A percentile compares a stretch with the other conserved stretches of the same genome.
Evolutionary conservation across 2,888 invertebrate genomes (phyloP).

Genomic region (Dryocosmus kuriphilus): DNA sequence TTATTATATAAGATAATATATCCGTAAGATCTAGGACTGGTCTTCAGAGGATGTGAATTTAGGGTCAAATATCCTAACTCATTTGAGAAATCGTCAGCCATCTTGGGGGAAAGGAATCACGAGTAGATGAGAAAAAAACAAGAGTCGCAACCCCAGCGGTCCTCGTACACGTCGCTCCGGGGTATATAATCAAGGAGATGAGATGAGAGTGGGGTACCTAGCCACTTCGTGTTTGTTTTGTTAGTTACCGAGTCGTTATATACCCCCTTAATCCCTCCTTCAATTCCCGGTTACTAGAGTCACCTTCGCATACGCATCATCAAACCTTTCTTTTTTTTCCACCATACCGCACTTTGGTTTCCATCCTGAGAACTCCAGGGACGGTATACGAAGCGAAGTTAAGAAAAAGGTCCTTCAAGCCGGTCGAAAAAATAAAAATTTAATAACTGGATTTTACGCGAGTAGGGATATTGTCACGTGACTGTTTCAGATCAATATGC

Average conservation of each 20-base stretch:
- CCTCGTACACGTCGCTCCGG: slow-evolving; percentile 65
- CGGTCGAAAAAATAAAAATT: no score
- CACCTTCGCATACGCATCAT: slow-evolving; percentile 45
- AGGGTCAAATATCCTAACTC: slow-evolving; percentile 9
- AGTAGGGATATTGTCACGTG: neutral
- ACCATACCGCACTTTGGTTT: slow-evolving; percentile 46
- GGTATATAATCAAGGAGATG: slow-evolving; percentile 74
- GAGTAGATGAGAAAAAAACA: slow-evolving; percentile 42
- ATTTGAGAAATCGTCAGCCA: slow-evolving; percentile 26
- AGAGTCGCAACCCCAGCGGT: slow-evolving; percentile 42
- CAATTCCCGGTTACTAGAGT: slow-evolving; percentile 35
- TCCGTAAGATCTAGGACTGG: neutral
- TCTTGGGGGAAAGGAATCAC: slow-evolving; percentile 41
- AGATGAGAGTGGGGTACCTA: slow-evolving; percentile 63
- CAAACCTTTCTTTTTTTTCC: slow-evolving; percentile 55
- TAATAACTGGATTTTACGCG: neutral
- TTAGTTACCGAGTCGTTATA: slow-evolving; percentile 74
- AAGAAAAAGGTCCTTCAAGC: no score
- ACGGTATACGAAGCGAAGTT: no score
- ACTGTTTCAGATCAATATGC: no score
- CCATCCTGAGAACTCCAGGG: slow-evolving; percentile 40
- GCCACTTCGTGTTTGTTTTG: slow-evolving; percentile 73
- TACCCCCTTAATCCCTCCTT: slow-evolving; percentile 53
- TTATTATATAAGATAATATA: neutral
- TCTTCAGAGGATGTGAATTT: neutral